A percentile compares a stretch with the other conserved stretches of the same genome.
Conservation (phyloP, 2,797 vertebrate genomes). For the Acanthis flammea region DNA sequence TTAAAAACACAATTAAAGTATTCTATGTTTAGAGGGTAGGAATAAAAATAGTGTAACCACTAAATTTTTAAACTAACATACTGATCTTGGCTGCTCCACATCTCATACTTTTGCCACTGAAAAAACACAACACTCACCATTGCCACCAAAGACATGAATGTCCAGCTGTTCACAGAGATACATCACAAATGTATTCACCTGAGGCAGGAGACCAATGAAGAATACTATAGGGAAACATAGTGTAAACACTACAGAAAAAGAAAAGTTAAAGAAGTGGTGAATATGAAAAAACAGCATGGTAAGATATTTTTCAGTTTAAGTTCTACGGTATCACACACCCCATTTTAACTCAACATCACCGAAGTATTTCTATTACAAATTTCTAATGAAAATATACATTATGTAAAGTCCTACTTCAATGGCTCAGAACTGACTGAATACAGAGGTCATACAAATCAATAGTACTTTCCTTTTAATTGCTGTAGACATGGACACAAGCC, state of each 20-base stretch:
- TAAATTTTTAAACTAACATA: neutral
- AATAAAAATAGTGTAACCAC: neutral
- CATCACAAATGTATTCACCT: slow-evolving; percentile 99
- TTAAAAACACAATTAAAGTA: neutral
- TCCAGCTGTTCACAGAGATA: slow-evolving; percentile 98
- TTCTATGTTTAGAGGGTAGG: neutral
- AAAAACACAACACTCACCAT: slow-evolving; percentile 81
- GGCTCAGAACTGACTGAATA: neutral
- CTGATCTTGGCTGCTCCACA: neutral
- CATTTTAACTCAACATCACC: neutral
- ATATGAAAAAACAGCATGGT: neutral
- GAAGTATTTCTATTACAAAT: neutral
- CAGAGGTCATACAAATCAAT: neutral
- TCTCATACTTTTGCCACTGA: neutral
- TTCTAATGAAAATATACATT: neutral
- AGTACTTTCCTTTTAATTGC: neutral
- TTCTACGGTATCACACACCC: neutral
- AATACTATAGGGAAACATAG: slow-evolving; percentile 97
- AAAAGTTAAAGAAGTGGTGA: neutral
- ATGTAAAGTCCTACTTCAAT: neutral
- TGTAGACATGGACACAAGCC: neutral
- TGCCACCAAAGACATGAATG: slow-evolving; percentile 98
- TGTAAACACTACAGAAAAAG: slow-evolving; percentile 87
- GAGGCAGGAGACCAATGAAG: slow-evolving; percentile 96
- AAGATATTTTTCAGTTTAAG: neutral